Percentiles rank a stretch among this genome's conserved stretches.
Conservation (phyloP, 2,797 vertebrate genomes). For the Sebastes goodei region DNA sequence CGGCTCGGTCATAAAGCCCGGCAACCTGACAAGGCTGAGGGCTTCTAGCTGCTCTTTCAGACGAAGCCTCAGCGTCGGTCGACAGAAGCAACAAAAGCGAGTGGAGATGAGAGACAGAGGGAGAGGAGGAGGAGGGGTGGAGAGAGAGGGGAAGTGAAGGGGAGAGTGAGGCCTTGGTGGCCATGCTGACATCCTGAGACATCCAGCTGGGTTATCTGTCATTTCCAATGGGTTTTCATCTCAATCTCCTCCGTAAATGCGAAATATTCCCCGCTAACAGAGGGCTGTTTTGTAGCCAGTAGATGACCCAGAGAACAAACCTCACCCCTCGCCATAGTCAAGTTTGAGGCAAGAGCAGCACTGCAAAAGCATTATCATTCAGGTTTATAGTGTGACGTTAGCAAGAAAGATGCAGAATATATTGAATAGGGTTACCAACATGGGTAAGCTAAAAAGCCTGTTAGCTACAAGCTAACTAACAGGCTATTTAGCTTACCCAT, state of each 20-base stretch:
- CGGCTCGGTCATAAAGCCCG: constrained; percentile 41
- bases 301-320: constrained; percentile 13
- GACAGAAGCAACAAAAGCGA: constrained; percentile 25
- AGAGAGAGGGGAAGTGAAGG: background rate
- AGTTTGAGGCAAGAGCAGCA: background rate
- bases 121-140: background rate
- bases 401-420: background rate
- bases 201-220: constrained; percentile 58
- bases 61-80: constrained; percentile 9
- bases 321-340: background rate
- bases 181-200: constrained; percentile 45
- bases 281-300: constrained; percentile 3
- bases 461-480: background rate
- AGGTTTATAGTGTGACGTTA: background rate
- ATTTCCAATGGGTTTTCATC: constrained; percentile 54
- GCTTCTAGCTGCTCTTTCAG: constrained; percentile 39
- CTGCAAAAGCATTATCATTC: background rate
- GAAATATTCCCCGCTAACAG: constrained; percentile 15
- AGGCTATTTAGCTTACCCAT: background rate
- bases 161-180: constrained; percentile 14
- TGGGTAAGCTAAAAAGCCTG: no score
- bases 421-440: background rate
- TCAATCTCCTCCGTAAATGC: constrained; percentile 39
- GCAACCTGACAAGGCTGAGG: constrained; percentile 45
- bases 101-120: constrained; percentile 2